Base-by-base conservation (phyloP, 2,888 invertebrate genomes). In the Carterocephalus palaemon region DNA sequence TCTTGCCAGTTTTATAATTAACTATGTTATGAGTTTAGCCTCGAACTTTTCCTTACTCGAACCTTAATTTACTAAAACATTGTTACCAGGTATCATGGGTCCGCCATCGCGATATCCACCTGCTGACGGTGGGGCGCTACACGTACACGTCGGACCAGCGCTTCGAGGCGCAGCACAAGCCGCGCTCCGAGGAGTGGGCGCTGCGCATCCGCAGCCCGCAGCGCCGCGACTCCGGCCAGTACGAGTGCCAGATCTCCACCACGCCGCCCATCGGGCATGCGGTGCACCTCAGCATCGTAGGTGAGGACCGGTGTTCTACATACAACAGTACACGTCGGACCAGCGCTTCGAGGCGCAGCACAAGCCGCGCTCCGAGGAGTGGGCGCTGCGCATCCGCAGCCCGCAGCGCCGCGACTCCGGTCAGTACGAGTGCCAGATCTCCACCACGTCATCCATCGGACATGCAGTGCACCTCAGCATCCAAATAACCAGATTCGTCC, bases 131-230 rank as follows among this genome's bases (percentile, higher is more conserved):
- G 57, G 96, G 96, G 12, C 90, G 93, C 24, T 96, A 95, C 81
- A 96, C 96, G 38, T 96, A 96, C 75, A 96, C 95, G 2, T 87
- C 86, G 1, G 94, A 94, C 74, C 93, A 93, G 77, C 88, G 94
- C 51, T 94, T 94, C 75, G 93, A 93, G 70, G 93, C 93, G 33
- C 88, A 92, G 52, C 94, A 96, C 79, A 92, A 92, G 47, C 95
- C 95, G 1, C 94, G 95, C 68, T 92, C 94, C 40, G 95, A 95
- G 75, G 95, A 95, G 75, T 95, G 95, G 95, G 93, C 93, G 37
- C 82, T 95, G 47, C 90, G 92, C 48, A 85, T 84, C 46, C 78
- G 85, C 57, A 84, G 82, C 54, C 85, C 85, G 23, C 95, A 95
- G 79, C 90, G 95, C 33, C 95, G 95, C 64, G 95, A 95, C 75